Evolutionary conservation across 2,797 vertebrate species (phyloP), one percentile per base, ranked within the genome.

Genomic region (Acanthiza pusilla): DNA sequence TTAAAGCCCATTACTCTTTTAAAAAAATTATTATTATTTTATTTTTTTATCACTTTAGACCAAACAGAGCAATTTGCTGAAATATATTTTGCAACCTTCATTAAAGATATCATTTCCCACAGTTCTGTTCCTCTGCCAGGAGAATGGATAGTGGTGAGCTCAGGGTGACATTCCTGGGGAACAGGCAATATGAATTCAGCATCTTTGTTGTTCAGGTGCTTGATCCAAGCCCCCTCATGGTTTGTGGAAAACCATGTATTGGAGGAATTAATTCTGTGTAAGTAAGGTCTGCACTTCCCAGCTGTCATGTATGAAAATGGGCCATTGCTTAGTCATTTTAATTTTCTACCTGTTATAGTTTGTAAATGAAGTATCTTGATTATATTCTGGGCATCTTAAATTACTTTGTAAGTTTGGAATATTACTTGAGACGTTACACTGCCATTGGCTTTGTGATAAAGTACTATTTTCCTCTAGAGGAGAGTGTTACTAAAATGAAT

Each of bases 71-170:
- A 54, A 54, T 47, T 61, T 54, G 30, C 40, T 74, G 19, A 45
- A 50, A 34, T 45, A 2, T 4, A 4, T 57, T 74, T 88, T 63
- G 8, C n/a, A 70, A 7, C 11, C 16, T 61, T 14, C 34, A 42
- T 7, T 68, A 53, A 55, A 51, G 15, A 13, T 1, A 53, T 22
- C 1, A 9, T 23, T 71, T 85, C 48, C 7, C 1, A 0, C 12
- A 27, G 30, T 73, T 38, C 51, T 62, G 16, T 42, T 73, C 13
- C 57, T 63, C 27, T 43, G 25, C 54, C 34, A 61, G 50, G 66
- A 77, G 29, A 9, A 5, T 30, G 55, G 47, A 18, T 15, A 43
- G 11, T 3, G 4, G 34, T 1, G 6, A 78, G 45, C 42, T 83
- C 42, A 23, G 65, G 17, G 4, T 27, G 42, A 19, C 0, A 0